Percentiles rank a stretch among this genome's conserved stretches.
phyloP scores from a whole-genome alignment of 2,888 invertebrate species.

The Drosophila percnosoma region DNA sequence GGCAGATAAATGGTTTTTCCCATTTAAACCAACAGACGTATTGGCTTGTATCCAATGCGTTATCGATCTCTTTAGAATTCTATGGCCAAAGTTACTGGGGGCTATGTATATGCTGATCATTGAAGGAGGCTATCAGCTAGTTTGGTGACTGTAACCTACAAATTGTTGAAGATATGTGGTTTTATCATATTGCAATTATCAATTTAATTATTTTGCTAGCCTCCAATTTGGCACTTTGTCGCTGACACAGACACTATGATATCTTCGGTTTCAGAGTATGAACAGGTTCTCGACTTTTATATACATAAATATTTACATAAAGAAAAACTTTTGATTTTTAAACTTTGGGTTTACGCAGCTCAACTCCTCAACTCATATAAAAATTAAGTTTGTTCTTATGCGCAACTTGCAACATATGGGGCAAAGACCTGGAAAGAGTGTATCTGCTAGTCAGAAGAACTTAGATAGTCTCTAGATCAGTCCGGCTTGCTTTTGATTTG shows the following conservation, averaged over 20 bases:
- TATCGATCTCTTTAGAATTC: no score
- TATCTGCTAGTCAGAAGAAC: neutral
- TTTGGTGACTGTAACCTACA: neutral
- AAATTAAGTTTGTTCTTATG: neutral
- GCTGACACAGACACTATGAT: neutral
- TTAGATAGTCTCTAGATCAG: neutral
- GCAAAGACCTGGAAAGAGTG: neutral
- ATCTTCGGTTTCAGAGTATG: neutral
- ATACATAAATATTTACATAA: neutral
- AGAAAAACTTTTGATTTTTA: neutral
- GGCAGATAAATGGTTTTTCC: neutral
- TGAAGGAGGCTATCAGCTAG: no score
- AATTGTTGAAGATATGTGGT: neutral
- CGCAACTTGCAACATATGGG: neutral
- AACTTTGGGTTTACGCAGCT: neutral
- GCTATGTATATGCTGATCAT: no score
- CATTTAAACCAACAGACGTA: neutral
- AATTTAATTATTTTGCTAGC: neutral
- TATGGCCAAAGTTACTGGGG: no score
- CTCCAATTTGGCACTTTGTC: neutral
- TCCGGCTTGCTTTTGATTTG: neutral
- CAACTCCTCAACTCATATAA: neutral
- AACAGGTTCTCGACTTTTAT: neutral
- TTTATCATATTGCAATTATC: neutral
- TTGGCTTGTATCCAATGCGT: no score